phyloP scores from a whole-genome alignment of 1,140 invertebrate species.

The Neodiprion pinetum region DNA sequence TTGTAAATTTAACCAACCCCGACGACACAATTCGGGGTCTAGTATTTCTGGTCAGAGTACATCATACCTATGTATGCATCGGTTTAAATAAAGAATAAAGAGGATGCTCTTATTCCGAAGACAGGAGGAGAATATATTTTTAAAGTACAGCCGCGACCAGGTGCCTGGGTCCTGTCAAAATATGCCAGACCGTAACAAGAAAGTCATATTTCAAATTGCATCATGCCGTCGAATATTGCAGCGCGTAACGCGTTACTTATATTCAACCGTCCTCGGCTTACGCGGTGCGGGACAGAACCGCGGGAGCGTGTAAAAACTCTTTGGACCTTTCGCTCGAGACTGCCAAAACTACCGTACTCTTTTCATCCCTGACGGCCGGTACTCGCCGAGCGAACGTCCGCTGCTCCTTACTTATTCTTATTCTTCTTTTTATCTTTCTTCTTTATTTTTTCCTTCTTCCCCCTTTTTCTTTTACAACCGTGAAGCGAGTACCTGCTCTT shows the following conservation, averaged over 20 bases:
- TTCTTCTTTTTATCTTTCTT: no score
- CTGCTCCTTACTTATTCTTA: no score
- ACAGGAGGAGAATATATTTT: background rate
- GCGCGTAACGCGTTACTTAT: conserved; percentile 1
- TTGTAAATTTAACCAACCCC: no score
- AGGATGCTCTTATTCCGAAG: background rate
- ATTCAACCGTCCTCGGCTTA: background rate
- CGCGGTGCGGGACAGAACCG: background rate
- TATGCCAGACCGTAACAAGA: conserved; percentile 3
- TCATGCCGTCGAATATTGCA: background rate
- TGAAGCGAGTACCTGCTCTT: conserved; percentile 5
- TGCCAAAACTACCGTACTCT: conserved; percentile 3
- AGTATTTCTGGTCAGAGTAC: no score
- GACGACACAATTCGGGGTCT: no score
- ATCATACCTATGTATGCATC: no score
- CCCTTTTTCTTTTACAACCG: background rate
- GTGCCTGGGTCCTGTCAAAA: background rate
- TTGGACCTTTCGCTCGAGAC: background rate
- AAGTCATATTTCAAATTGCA: conserved; percentile 6
- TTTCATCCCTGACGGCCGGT: background rate
- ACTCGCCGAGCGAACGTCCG: background rate
- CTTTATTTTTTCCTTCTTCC: no score
- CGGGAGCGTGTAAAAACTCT: background rate
- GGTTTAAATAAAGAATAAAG: no score
- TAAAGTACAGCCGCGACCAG: background rate